These are phyloP conservation scores for Peromyscus aztecus DNA, from an alignment of 2,797 vertebrate species.

Conservation along the genomic window DNA sequence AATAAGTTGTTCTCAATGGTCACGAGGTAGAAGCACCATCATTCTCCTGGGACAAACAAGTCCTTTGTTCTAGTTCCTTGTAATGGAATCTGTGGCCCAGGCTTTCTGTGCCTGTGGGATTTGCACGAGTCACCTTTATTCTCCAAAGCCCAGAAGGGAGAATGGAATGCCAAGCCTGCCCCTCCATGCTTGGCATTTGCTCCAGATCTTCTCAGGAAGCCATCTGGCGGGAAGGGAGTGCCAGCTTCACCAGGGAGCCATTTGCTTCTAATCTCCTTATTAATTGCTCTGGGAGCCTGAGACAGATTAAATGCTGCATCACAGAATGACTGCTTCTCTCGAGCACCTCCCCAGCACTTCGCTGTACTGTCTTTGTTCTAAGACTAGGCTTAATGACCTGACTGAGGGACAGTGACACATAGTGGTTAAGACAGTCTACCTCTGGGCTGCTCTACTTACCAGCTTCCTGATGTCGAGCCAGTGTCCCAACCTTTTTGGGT, in stretches of 20 bases:
- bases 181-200: neutral
- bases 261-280: slow-evolving; percentile 53
- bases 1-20: neutral
- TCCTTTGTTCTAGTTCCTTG: slow-evolving; percentile 19
- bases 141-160: neutral
- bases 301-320: neutral
- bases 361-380: neutral
- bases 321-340: neutral
- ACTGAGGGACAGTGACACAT: too few relatives aligned
- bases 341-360: neutral
- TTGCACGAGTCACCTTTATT: neutral
- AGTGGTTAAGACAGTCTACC: neutral
- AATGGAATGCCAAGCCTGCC: neutral
- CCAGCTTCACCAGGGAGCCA: neutral
- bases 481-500: neutral
- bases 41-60: neutral
- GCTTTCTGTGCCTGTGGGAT: neutral
- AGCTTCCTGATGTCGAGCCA: neutral
- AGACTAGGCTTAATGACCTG: neutral
- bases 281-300: slow-evolving; percentile 38
- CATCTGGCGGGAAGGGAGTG: neutral
- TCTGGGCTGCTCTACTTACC: neutral
- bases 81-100: neutral
- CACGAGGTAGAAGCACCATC: neutral
- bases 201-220: slow-evolving; percentile 29